These are phyloP conservation scores for Sisor rabdophorus DNA, from an alignment of 2,113 vertebrate genomes.

Conservation along the genomic window DNA sequence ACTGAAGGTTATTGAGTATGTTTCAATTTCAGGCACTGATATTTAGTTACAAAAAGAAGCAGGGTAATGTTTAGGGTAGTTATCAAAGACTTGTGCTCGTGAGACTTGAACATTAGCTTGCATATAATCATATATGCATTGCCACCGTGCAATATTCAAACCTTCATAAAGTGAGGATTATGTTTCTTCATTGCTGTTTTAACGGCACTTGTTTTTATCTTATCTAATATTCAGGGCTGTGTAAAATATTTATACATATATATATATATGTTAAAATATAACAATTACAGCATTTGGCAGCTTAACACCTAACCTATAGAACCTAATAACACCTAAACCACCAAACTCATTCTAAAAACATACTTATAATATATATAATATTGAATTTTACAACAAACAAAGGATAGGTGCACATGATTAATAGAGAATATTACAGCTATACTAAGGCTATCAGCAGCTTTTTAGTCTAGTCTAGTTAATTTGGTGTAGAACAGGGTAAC, in stretches of 20 bases:
- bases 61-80: conserved; percentile 10
- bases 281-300: too few relatives aligned
- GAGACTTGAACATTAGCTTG: conserved; percentile 5
- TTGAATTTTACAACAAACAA: too few relatives aligned
- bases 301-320: too few relatives aligned
- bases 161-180: conserved; percentile 14
- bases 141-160: conserved; percentile 8
- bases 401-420: too few relatives aligned
- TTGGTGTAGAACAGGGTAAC: too few relatives aligned
- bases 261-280: conserved; percentile 34
- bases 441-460: too few relatives aligned
- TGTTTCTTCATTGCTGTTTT: conserved; percentile 44
- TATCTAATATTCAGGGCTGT: conserved; percentile 26
- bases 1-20: neutral
- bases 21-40: neutral
- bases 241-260: conserved; percentile 34
- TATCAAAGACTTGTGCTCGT: neutral
- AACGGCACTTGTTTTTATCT: conserved; percentile 20
- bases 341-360: too few relatives aligned
- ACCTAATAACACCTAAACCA: too few relatives aligned
- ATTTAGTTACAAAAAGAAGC: neutral
- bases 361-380: too few relatives aligned
- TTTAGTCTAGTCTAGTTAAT: too few relatives aligned
- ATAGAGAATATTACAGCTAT: too few relatives aligned
- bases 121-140: conserved; percentile 13